phyloP scores from a whole-genome alignment of 2,797 vertebrate species.

The Eulemur albifrons region DNA sequence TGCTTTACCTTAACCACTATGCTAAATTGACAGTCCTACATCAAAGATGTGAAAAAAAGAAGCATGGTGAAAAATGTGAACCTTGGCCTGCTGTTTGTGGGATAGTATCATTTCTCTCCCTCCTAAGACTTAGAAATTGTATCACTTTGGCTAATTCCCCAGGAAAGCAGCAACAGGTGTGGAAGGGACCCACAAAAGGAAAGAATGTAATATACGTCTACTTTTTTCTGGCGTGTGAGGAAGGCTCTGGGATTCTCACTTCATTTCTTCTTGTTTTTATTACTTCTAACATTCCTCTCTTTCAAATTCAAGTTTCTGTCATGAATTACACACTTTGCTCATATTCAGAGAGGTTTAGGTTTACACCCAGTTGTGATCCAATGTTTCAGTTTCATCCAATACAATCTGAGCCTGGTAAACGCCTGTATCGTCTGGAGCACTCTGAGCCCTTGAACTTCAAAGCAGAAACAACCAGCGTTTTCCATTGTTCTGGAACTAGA shows the following conservation, averaged over 20 bases:
- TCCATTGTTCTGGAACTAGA: neutral
- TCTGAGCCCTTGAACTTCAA: neutral
- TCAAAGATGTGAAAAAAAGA: neutral
- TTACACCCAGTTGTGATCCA: conserved; percentile 28
- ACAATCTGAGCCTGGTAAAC: conserved; percentile 11
- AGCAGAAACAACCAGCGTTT: neutral
- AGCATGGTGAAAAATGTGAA: neutral
- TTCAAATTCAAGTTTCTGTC: conserved; percentile 49
- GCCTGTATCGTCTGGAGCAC: neutral
- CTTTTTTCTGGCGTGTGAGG: neutral
- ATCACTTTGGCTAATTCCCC: conserved; percentile 36
- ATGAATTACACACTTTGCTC: conserved; percentile 45
- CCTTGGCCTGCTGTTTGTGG: neutral
- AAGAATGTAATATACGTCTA: neutral
- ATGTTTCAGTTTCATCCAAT: conserved; percentile 40
- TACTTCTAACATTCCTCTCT: conserved; percentile 42
- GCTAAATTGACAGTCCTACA: neutral
- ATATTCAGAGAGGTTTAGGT: neutral
- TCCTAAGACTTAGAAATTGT: neutral
- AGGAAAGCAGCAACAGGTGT: conserved; percentile 49
- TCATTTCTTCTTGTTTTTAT: conserved; percentile 69
- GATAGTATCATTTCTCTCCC: neutral
- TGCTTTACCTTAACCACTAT: neutral
- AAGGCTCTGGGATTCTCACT: conserved; percentile 53
- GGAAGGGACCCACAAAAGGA: conserved; percentile 26